Conservation (phyloP, 2,797 vertebrate genomes). For the Lithobates pipiens region DNA sequence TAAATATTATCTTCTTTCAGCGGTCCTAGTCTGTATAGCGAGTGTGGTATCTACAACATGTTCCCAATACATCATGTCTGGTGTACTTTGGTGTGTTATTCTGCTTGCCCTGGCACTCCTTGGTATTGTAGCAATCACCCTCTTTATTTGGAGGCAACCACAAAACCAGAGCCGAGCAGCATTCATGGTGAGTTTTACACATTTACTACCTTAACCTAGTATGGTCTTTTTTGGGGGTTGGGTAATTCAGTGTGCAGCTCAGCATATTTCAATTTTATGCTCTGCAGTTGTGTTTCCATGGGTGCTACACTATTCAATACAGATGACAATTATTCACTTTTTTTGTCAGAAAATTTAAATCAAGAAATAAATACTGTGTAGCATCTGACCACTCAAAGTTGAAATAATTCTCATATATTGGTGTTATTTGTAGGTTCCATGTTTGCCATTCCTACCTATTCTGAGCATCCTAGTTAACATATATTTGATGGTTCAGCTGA, state of each 20-base stretch:
- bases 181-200: constrained; percentile 79
- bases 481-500: constrained; percentile 83
- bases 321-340: not conserved
- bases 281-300: not conserved
- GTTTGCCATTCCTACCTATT: constrained; percentile 81
- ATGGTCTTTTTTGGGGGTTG: too few species aligned
- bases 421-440: constrained; percentile 78
- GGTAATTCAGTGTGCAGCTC: too few species aligned
- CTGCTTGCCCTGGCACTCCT: constrained; percentile 71
- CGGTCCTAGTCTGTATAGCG: constrained; percentile 69
- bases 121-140: constrained; percentile 67
- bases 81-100: constrained; percentile 75
- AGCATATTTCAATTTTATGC: too few species aligned
- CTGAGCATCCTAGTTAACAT: constrained; percentile 81
- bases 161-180: constrained; percentile 78
- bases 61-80: constrained; percentile 68
- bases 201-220: too few species aligned
- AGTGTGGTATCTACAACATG: constrained; percentile 71
- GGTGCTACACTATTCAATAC: not conserved
- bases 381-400: too few species aligned
- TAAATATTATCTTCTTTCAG: constrained; percentile 68
- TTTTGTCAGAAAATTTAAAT: too few species aligned
- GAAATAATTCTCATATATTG: too few species aligned
- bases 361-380: too few species aligned
- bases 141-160: constrained; percentile 83